Percentiles rank a stretch among this genome's conserved stretches.
These are phyloP conservation scores for Tamandua tetradactyla DNA, from an alignment of 2,797 vertebrate genomes.

Conservation along the genomic window DNA sequence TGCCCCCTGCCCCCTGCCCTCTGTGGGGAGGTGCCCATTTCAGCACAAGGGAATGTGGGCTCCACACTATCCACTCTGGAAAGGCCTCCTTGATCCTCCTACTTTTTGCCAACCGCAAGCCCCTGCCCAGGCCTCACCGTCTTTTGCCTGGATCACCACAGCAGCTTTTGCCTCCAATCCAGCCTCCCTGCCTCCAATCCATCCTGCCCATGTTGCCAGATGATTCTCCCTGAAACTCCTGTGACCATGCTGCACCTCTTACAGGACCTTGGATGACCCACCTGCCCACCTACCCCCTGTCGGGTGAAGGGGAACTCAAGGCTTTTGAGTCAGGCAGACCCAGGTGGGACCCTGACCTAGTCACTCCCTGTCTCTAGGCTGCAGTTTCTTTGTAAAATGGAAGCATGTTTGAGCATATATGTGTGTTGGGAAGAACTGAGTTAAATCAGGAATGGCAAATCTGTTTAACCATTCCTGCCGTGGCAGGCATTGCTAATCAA, in stretches of 20 bases:
- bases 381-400: slow-evolving; percentile 40
- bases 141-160: neutral
- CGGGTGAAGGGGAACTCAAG: neutral
- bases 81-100: neutral
- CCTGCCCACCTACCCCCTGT: no score
- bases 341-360: slow-evolving; percentile 6
- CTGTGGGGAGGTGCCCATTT: neutral
- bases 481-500: neutral
- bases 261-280: neutral
- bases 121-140: neutral
- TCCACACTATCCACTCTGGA: neutral
- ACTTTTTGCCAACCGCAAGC: neutral
- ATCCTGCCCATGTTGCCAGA: neutral
- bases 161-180: neutral
- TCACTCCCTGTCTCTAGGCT: neutral
- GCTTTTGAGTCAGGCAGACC: neutral
- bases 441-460: slow-evolving; percentile 45
- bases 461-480: neutral
- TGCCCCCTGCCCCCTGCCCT: neutral
- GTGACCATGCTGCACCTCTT: neutral
- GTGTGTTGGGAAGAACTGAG: neutral
- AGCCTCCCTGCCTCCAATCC: neutral
- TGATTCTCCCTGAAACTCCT: slow-evolving; percentile 5
- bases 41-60: neutral
- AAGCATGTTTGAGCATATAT: neutral